Conservation (phyloP, 2,888 invertebrate species). For the Machimus atricapillus region DNA sequence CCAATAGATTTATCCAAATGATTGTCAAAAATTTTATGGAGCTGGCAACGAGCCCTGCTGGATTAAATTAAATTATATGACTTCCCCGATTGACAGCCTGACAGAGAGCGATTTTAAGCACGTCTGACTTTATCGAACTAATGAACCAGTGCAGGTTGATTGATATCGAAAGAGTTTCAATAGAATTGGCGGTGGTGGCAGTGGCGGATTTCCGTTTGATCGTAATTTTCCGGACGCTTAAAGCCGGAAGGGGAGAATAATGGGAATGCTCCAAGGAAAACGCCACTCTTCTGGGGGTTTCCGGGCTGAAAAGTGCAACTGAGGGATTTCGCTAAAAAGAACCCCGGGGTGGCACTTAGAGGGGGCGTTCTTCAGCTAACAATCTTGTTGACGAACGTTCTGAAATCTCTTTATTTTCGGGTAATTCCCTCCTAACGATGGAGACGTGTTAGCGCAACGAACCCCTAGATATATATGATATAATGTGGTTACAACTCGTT, state of each 20-base stretch:
- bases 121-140: background rate
- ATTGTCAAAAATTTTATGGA: constrained; percentile 11
- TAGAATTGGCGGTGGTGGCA: background rate
- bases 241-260: background rate
- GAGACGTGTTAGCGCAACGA: background rate
- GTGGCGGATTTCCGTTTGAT: background rate
- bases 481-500: background rate
- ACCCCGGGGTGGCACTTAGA: background rate
- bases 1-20: constrained; percentile 6
- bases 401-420: background rate
- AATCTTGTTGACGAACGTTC: background rate
- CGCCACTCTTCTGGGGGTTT: background rate
- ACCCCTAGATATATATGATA: background rate
- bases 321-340: background rate
- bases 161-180: background rate
- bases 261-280: background rate
- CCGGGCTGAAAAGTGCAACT: background rate
- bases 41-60: background rate
- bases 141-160: background rate
- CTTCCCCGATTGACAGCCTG: background rate
- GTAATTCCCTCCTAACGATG: background rate
- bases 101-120: background rate
- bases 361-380: background rate
- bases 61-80: background rate
- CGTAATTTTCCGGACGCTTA: background rate